Percentiles rank a stretch among this genome's conserved stretches.
These are phyloP conservation scores for Norana najaformis DNA, from an alignment of 2,888 invertebrate genomes.

Conservation along the genomic window DNA sequence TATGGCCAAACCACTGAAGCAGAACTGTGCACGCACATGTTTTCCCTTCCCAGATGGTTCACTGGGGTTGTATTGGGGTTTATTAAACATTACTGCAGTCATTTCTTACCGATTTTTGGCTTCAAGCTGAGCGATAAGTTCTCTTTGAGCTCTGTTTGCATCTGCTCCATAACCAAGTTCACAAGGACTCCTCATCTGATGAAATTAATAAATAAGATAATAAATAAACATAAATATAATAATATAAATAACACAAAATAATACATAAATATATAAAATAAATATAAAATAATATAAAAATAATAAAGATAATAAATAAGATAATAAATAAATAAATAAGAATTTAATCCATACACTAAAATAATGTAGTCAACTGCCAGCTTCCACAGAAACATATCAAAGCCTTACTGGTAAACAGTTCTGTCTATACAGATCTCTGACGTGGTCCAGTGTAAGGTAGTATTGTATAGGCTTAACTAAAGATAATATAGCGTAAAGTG, in stretches of 20 bases:
- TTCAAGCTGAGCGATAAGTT: constrained; percentile 88
- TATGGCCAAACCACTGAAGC: no score
- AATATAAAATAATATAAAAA: neutral
- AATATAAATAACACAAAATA: neutral
- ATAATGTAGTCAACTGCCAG: neutral
- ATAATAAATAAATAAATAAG: neutral
- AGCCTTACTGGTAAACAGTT: no score
- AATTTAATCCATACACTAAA: constrained; percentile 1
- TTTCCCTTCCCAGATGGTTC: no score
- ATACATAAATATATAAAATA: neutral
- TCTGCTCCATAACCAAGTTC: constrained; percentile 77
- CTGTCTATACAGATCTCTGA: neutral
- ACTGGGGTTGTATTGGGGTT: no score
- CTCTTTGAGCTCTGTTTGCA: constrained; percentile 76
- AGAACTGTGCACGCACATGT: no score
- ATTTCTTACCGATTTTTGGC: constrained; percentile 74
- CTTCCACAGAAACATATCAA: no score
- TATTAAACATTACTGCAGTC: neutral
- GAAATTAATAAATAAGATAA: constrained; percentile 25
- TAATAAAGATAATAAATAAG: neutral
- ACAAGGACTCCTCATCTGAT: constrained; percentile 71
- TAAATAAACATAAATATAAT: neutral
- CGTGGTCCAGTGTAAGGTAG: no score
- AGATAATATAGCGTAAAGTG: no score
- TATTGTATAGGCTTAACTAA: no score